Base-by-base conservation (phyloP, 2,797 vertebrate genomes). In the Arrhamphus sclerolepis region DNA sequence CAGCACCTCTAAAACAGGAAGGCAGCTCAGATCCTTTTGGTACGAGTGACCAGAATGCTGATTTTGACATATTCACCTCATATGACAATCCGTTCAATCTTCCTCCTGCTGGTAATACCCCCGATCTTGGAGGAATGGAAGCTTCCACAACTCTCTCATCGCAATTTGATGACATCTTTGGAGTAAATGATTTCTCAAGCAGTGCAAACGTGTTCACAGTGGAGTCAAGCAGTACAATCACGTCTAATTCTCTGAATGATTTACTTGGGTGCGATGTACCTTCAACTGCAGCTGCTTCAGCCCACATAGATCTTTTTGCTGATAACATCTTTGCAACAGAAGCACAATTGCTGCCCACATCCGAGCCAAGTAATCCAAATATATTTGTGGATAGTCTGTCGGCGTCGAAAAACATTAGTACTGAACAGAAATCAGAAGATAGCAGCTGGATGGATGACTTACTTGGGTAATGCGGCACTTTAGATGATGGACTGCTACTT, bases 371-470 rank as follows among this genome's bases (percentile, higher is more conserved):
- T 18, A 43, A 41, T 46, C 47, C 38, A 14, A 47, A 59, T 50
- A 4, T 59, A 6, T 72, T 78, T 31, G 48, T 57, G 14, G 85
- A 80, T 16, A 63, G 9, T 56, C 17, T 78, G 49, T 49, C 59
- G 20, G 61, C 56, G 55, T 70, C 81, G 44, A 63, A 69, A 34
- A 65, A 68, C 40, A 71, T 13, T 19, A 75, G 39, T 14, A 50
- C 65, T 9, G 61, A 61, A 52, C 71, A 80, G 62, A 50, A 46
- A 64, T 61, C 70, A 39, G 70, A 74, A 46, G 77, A 72, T 48
- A 89, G 50, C 13, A 89, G 81, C 77, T 93, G 91, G 92, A 89
- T 93, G 82, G 88, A 92, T 74, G 91, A 93, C 56, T 77, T 93
- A 53, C 75, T 93, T 0, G 90, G 89, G 3, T 93, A 76, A 83